Base-by-base conservation (phyloP, 2,797 vertebrate species). In the Xiphophorus birchmanni region DNA sequence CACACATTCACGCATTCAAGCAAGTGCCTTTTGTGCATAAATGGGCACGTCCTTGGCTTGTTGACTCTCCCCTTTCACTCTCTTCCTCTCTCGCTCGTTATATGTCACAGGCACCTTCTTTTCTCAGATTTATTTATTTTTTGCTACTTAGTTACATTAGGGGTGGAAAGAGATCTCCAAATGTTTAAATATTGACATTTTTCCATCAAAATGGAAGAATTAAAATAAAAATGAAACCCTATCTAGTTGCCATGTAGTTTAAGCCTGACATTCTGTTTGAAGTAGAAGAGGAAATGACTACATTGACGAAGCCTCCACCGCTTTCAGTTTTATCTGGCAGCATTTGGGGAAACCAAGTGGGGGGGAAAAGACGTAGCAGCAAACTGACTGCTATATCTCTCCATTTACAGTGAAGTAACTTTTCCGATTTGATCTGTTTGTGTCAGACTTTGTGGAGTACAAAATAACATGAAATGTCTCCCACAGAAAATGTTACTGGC, bases 21-120 rank as follows among this genome's bases (percentile, higher is more conserved):
- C 78, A 91, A 88, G 84, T 82, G 60, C 92, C 90, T 92, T 95
- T 94, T 90, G 88, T 93, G 90, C 80, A 76, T 86, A 92, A 93
- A 93, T 93, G 89, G 93, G 89, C 74, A 56, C 81, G 77, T 80
- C 84, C 87, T 87, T 77, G 63, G 60, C 80, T 84, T 87, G 81
- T 89, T 84, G 84, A 85, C 88, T 94, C 91, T 84, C 82, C 29
- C 81, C 86, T 54, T 84, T 87, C 82, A 56, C 87, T 83, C 85
- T 79, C 77, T 76, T 76, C 74, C 79, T 79, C 81, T 77, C 80
- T 79, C 82, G 73, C 79, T 88, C 84, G 79, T 88, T 87, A 82
- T 85, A 83, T 91, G 84, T 88, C 91, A 90, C 88, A 76, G 86
- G 89, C 88, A 88, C 89, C 78, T 65, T 50, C 23, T 48, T 35